phyloP scores from a whole-genome alignment of 1,140 invertebrate genomes.

The Drosophila dunni region DNA sequence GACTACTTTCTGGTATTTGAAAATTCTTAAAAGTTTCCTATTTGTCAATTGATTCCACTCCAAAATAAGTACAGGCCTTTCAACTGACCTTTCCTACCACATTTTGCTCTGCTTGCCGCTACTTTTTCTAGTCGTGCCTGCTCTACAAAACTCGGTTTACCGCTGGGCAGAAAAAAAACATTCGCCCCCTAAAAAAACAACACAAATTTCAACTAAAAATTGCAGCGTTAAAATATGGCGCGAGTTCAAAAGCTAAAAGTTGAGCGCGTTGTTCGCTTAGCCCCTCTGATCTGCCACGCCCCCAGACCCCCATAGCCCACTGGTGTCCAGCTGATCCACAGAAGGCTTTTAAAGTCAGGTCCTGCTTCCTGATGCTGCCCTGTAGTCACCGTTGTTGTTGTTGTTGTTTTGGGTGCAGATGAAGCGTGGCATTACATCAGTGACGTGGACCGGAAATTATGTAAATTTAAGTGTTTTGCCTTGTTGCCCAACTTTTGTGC shows the following conservation, averaged over 20 bases:
- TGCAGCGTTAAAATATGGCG: constrained; percentile 75
- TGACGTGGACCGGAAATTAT: constrained; percentile 81
- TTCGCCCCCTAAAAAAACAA: constrained; percentile 22
- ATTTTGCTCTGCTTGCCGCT: constrained; percentile 15
- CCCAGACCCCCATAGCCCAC: neutral
- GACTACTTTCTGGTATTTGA: too few species aligned
- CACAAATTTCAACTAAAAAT: constrained; percentile 69
- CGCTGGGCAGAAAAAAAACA: constrained; percentile 28
- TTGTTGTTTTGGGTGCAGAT: constrained; percentile 47
- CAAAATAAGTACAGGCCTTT: too few species aligned
- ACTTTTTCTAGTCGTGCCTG: constrained; percentile 29
- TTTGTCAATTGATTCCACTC: too few species aligned
- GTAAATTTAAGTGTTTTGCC: constrained; percentile 78
- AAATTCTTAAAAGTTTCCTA: too few species aligned
- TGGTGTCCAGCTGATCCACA: constrained; percentile 66
- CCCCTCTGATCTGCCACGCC: neutral
- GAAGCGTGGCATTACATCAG: constrained; percentile 75
- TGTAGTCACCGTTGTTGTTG: constrained; percentile 11
- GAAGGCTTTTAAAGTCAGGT: constrained; percentile 30
- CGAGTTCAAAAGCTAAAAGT: constrained; percentile 57
- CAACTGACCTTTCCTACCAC: too few species aligned
- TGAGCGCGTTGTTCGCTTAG: constrained; percentile 15
- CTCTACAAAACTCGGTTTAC: constrained; percentile 52
- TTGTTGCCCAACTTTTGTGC: constrained; percentile 31
- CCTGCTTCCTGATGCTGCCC: constrained; percentile 1